phyloP scores from a whole-genome alignment of 2,113 vertebrate species.

The Epinephelus fuscoguttatus region DNA sequence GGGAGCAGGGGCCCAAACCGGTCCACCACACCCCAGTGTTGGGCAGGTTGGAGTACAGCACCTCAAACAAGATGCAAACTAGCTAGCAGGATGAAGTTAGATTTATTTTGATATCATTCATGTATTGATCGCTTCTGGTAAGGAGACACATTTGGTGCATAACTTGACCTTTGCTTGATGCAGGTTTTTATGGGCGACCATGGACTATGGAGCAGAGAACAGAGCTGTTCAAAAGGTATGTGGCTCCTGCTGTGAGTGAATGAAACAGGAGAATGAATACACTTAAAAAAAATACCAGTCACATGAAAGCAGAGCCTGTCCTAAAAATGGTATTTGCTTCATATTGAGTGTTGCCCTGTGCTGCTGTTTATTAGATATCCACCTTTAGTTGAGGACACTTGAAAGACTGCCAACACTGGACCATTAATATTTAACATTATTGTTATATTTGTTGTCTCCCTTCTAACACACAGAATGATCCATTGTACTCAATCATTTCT shows the following conservation, averaged over 20 bases:
- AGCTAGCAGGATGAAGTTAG: not conserved
- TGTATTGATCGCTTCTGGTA: not conserved
- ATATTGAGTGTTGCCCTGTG: not conserved
- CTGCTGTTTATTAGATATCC: no score
- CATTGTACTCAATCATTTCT: not conserved
- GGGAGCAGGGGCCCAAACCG: not conserved
- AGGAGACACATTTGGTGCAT: not conserved
- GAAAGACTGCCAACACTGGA: not conserved
- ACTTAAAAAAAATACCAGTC: not conserved
- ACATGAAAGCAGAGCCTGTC: not conserved
- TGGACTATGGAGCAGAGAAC: slow-evolving; percentile 99
- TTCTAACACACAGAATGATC: not conserved
- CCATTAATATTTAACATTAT: not conserved
- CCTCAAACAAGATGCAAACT: not conserved
- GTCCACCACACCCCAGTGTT: not conserved
- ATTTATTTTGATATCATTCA: not conserved
- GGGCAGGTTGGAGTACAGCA: not conserved
- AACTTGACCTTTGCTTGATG: slow-evolving; percentile 72
- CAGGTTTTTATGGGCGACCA: slow-evolving; percentile 98
- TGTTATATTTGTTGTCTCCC: not conserved
- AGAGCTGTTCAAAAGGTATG: slow-evolving; percentile 95
- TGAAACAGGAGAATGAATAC: not conserved
- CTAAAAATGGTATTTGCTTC: not conserved
- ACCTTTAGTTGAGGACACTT: not conserved
- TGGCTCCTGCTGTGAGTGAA: not conserved